Conservation (phyloP, 2,113 vertebrate genomes). For the Caranx melampygus region DNA sequence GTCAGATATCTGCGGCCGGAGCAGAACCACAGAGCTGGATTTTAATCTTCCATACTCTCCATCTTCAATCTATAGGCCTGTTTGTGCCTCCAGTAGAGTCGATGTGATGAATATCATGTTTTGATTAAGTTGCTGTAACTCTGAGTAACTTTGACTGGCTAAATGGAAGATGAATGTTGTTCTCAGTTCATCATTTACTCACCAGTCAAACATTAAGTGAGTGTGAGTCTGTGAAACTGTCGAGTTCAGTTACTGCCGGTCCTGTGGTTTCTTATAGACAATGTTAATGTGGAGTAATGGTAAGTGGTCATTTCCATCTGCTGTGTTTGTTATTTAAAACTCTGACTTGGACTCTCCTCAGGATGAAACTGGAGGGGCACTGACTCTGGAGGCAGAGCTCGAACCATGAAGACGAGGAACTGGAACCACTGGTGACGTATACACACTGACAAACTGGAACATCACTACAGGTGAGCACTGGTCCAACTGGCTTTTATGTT, state of each 20-base stretch:
- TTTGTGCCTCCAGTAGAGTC: not conserved
- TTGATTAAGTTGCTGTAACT: conserved; percentile 33
- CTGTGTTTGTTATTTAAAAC: no score
- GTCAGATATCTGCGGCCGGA: conserved; percentile 27
- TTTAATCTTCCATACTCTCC: not conserved
- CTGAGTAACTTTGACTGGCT: conserved; percentile 37
- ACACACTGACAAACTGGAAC: no score
- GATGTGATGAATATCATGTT: not conserved
- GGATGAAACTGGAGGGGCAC: no score
- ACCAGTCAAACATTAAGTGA: not conserved
- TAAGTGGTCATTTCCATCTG: no score
- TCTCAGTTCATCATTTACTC: not conserved
- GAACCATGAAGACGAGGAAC: no score
- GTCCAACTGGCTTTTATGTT: no score
- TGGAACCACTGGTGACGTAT: no score
- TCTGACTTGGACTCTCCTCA: no score
- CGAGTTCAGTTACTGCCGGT: not conserved
- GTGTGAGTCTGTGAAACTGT: not conserved
- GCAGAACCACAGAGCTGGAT: conserved; percentile 9
- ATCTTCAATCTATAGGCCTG: no score
- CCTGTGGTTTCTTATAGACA: not conserved
- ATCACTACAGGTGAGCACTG: no score
- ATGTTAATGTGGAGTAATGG: not conserved
- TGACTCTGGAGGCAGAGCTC: no score
- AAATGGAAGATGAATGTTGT: conserved; percentile 31